Conservation (phyloP, 2,888 invertebrate genomes). For the Drosophila yooni region DNA sequence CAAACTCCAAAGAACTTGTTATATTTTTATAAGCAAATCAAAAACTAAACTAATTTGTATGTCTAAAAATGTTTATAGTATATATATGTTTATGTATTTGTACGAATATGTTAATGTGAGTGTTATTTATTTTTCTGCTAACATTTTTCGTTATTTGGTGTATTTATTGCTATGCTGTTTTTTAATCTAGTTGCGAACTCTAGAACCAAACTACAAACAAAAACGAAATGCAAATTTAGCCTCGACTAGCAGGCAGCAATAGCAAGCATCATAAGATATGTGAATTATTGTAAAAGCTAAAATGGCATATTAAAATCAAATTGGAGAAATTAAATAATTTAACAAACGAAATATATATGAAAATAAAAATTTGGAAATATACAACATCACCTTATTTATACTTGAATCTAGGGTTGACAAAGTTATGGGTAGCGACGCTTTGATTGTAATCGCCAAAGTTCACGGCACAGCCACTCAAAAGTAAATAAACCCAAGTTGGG, state of each 20-base stretch:
- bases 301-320: conserved; percentile 49
- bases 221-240: conserved; percentile 44
- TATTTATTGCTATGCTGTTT: conserved; percentile 55
- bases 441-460: conserved; percentile 23
- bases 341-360: conserved; percentile 33
- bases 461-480: conserved; percentile 23
- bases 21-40: conserved; percentile 71
- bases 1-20: conserved; percentile 76
- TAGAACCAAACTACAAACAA: conserved; percentile 51
- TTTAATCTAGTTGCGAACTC: conserved; percentile 36
- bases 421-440: conserved; percentile 4
- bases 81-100: conserved; percentile 45
- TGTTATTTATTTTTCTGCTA: conserved; percentile 68
- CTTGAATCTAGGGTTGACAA: neutral
- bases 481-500: conserved; percentile 32
- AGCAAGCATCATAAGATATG: conserved; percentile 44
- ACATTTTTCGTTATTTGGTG: conserved; percentile 42
- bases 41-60: conserved; percentile 57
- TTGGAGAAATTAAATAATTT: conserved; percentile 36
- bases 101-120: conserved; percentile 39
- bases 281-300: conserved; percentile 43
- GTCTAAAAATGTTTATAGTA: conserved; percentile 52
- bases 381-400: neutral
- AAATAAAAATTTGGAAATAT: conserved; percentile 41
- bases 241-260: conserved; percentile 45